phyloP scores from a whole-genome alignment of 2,797 vertebrate genomes.

The Ctenopoma kingsleyae region DNA sequence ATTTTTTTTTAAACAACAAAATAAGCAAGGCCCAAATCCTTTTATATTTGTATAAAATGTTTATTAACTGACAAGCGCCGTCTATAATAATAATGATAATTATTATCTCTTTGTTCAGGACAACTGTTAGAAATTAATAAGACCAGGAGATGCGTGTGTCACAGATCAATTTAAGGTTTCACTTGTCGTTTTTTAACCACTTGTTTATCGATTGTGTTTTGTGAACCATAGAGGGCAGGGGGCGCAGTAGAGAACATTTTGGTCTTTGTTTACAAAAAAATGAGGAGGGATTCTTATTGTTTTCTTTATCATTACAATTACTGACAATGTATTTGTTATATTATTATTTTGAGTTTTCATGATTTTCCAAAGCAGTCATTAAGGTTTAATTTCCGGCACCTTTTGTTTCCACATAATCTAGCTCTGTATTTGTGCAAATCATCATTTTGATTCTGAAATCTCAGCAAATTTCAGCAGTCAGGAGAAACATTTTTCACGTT shows the following conservation, averaged over 20 bases:
- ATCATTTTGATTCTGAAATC: slow-evolving; percentile 65
- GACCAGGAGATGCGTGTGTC: slow-evolving; percentile 28
- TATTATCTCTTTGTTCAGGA: neutral
- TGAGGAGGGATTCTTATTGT: slow-evolving; percentile 56
- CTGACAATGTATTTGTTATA: neutral
- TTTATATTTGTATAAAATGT: neutral
- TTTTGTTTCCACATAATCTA: slow-evolving; percentile 29
- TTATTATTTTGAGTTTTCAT: neutral
- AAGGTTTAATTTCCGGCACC: neutral
- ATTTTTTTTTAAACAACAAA: neutral
- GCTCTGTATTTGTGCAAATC: slow-evolving; percentile 54
- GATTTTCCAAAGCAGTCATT: neutral
- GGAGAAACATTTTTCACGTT: neutral
- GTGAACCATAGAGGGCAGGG: slow-evolving; percentile 71
- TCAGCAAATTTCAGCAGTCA: slow-evolving; percentile 52
- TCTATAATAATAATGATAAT: neutral
- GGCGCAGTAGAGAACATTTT: slow-evolving; percentile 77
- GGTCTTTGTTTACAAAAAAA: slow-evolving; percentile 85
- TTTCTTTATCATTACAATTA: neutral
- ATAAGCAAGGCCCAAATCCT: accelerated
- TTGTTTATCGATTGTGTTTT: slow-evolving; percentile 74
- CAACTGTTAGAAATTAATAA: neutral
- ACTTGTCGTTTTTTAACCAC: slow-evolving; percentile 42
- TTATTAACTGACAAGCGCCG: neutral
- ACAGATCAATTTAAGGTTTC: slow-evolving; percentile 19